These are phyloP conservation scores for Pogonocichla stellata DNA, from an alignment of 2,113 vertebrate genomes.

Conservation along the genomic window DNA sequence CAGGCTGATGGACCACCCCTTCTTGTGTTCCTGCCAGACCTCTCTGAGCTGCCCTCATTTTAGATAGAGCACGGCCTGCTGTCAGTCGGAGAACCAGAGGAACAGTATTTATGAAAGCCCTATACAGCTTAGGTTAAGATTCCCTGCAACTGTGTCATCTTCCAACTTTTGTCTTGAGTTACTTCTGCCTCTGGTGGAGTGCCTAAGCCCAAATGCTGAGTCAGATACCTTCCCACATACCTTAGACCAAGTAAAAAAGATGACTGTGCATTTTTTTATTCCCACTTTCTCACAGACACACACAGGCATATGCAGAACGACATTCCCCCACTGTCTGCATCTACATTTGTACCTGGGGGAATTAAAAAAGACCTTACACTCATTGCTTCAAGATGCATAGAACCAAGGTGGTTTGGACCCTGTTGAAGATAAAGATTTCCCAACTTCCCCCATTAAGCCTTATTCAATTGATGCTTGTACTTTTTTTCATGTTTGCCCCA, in stretches of 20 bases:
- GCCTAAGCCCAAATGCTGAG: not conserved
- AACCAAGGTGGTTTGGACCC: not conserved
- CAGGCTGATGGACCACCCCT: not conserved
- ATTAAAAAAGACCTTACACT: not conserved
- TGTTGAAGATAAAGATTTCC: not conserved
- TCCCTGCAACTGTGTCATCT: not conserved
- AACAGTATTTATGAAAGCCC: not conserved
- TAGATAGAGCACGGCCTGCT: not conserved
- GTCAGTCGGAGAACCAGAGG: not conserved
- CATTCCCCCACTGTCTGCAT: not conserved
- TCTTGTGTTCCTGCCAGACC: conserved; percentile 3
- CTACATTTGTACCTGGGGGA: not conserved
- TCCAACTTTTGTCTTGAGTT: not conserved
- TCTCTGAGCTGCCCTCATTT: not conserved
- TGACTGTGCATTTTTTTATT: not conserved
- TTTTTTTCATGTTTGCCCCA: not conserved
- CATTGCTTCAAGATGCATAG: not conserved
- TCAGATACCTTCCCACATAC: not conserved
- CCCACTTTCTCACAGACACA: not conserved
- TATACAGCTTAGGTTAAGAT: not conserved
- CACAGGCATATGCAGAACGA: not conserved
- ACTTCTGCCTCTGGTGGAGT: not conserved
- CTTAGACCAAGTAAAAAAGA: not conserved
- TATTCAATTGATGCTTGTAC: not conserved
- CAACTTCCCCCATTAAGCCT: not conserved